Conservation (phyloP, 2,888 invertebrate species). For the Brachyptera risi region DNA sequence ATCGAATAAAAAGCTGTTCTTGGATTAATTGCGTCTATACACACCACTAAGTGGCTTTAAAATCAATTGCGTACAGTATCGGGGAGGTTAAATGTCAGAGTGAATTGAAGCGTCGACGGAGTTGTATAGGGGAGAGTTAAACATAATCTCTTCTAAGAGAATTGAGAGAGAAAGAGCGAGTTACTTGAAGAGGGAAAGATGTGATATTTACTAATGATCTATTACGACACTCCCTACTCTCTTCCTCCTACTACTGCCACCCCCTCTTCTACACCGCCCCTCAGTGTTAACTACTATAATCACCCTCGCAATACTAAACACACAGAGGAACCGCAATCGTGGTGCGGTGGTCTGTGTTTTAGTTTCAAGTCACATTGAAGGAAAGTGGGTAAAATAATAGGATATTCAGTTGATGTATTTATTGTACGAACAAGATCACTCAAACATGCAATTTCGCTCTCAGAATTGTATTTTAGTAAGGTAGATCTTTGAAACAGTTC, state of each 20-base stretch:
- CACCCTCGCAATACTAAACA: too few species aligned
- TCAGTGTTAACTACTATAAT: too few species aligned
- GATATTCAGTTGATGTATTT: too few species aligned
- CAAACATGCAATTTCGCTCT: too few species aligned
- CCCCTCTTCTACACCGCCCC: too few species aligned
- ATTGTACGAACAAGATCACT: too few species aligned
- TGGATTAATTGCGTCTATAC: slow-evolving; percentile 24
- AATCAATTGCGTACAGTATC: slow-evolving; percentile 25
- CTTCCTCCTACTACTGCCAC: background rate
- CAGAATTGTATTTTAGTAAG: too few species aligned
- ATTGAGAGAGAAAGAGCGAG: background rate
- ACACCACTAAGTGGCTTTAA: slow-evolving; percentile 26
- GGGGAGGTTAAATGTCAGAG: background rate
- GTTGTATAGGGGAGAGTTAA: background rate
- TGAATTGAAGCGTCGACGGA: background rate
- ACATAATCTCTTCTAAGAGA: background rate
- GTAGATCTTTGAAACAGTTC: too few species aligned
- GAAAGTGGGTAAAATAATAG: too few species aligned
- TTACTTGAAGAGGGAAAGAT: background rate
- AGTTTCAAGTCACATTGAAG: background rate
- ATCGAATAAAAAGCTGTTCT: slow-evolving; percentile 18
- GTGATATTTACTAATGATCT: slow-evolving; percentile 21
- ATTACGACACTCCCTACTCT: slow-evolving; percentile 12
- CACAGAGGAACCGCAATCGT: background rate
- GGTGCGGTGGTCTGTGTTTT: background rate